These are phyloP conservation scores for Isaurus tuberculatus DNA, from an alignment of 92 coral and sea anemone species.

Conservation along the genomic window DNA sequence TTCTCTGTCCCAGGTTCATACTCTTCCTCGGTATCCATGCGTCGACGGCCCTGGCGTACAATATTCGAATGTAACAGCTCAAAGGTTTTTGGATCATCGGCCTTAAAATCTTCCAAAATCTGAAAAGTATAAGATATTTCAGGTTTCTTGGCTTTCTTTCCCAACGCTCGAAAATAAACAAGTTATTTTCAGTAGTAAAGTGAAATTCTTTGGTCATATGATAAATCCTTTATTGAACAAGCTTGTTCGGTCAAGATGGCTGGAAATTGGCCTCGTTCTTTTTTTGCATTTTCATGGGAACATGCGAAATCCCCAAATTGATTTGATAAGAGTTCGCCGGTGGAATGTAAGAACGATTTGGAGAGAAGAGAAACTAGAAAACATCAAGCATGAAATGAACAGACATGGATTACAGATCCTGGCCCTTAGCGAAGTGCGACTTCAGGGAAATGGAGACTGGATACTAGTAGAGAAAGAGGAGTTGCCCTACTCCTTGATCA, in stretches of 20 bases:
- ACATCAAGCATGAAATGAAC: background rate
- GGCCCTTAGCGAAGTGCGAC: background rate
- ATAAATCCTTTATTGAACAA: no score
- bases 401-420: background rate
- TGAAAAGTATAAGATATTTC: background rate
- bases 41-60: conserved; percentile 45
- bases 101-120: conserved; percentile 37
- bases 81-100: conserved; percentile 9
- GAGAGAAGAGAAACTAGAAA: background rate
- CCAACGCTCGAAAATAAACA: no score
- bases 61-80: conserved; percentile 15
- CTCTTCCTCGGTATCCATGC: conserved; percentile 32
- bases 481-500: conserved; percentile 16
- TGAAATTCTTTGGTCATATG: no score
- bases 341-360: conserved; percentile 20
- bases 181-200: no score
- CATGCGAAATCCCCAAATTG: conserved; percentile 16
- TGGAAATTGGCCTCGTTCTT: no score
- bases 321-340: background rate
- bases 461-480: conserved; percentile 35
- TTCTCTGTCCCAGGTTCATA: conserved; percentile 46
- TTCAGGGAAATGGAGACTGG: background rate
- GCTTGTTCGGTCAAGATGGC: no score
- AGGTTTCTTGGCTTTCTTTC: no score
- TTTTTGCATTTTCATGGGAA: no score